Conservation (phyloP, 2,797 vertebrate species). For the Echeneis naucrates region DNA sequence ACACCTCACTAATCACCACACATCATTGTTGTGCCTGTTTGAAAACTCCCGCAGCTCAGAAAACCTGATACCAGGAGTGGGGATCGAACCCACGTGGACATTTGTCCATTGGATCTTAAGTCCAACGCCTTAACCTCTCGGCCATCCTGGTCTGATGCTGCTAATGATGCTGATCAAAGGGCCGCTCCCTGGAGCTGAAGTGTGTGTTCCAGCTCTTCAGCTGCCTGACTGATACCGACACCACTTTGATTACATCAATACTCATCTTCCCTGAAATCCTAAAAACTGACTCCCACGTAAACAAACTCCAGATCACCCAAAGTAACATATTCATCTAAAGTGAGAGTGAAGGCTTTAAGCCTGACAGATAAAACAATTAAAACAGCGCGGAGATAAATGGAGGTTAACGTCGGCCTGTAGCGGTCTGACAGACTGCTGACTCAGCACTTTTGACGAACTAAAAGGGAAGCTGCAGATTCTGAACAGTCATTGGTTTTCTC, state of each 20-base stretch:
- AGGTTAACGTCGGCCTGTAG: constrained; percentile 17
- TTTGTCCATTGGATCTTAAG: constrained; percentile 23
- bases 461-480: constrained; percentile 42
- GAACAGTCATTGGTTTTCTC: constrained; percentile 37
- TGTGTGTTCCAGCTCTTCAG: neutral
- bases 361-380: too few species aligned
- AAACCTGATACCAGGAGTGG: constrained; percentile 24
- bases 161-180: neutral
- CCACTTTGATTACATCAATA: neutral
- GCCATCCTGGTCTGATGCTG: constrained; percentile 5
- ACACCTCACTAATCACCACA: neutral
- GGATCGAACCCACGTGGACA: constrained; percentile 16
- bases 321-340: constrained; percentile 45
- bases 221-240: neutral
- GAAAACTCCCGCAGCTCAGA: neutral
- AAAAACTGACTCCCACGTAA: neutral
- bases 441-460: constrained; percentile 45
- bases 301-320: constrained; percentile 10
- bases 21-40: neutral
- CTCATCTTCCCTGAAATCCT: neutral
- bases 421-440: constrained; percentile 41
- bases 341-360: constrained; percentile 47
- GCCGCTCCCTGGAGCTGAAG: too few species aligned
- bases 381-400: constrained; percentile 41
- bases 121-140: constrained; percentile 37